Evolutionary conservation across 23 tunicate genomes (phyloP).

Genomic region (Oikopleura albicans): DNA sequence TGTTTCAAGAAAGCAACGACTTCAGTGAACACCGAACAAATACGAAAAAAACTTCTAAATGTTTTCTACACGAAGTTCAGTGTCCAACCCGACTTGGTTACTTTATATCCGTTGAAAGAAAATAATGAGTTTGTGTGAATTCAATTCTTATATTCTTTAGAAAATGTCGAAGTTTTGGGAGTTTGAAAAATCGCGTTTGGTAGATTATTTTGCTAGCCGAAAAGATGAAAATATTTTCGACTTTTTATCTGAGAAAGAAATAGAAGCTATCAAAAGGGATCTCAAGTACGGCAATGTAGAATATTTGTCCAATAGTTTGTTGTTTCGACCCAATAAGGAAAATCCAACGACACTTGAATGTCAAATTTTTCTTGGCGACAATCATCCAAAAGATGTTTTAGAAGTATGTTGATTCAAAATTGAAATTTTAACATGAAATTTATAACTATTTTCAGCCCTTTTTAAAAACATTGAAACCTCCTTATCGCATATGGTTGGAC

Average conservation of each 20-base stretch:
- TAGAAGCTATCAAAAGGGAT: background rate
- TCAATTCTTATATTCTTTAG: background rate
- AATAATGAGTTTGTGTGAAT: background rate
- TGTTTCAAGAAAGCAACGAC: background rate
- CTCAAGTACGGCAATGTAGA: background rate
- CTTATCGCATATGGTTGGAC: background rate
- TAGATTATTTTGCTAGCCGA: background rate
- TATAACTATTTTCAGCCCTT: too few relatives aligned
- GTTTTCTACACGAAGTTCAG: background rate
- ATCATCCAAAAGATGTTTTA: too few relatives aligned
- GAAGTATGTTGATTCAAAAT: too few relatives aligned
- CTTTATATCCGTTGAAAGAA: background rate
- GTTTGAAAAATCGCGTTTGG: background rate
- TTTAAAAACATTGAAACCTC: background rate
- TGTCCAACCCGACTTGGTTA: background rate
- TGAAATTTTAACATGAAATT: too few relatives aligned
- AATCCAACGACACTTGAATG: background rate
- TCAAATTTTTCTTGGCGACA: background rate
- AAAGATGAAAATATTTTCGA: background rate
- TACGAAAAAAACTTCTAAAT: background rate
- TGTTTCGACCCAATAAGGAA: background rate
- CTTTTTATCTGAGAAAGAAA: background rate
- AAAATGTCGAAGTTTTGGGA: background rate
- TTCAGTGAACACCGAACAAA: background rate
- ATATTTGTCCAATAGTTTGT: background rate